phyloP scores from a whole-genome alignment of 2,797 vertebrate genomes.

The Smutsia temminckii region DNA sequence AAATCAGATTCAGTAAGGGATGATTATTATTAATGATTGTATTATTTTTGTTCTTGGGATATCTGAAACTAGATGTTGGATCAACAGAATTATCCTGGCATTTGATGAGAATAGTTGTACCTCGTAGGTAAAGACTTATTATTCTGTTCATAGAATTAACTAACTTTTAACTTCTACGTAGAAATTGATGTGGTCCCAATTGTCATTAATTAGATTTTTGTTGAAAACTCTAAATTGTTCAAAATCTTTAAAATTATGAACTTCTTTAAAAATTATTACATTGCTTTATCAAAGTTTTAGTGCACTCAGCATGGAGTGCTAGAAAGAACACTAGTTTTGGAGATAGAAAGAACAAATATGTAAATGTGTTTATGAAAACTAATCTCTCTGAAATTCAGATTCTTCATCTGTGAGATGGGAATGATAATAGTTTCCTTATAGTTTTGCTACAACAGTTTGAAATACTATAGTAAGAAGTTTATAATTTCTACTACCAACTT shows the following conservation, averaged over 20 bases:
- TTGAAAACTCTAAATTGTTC: neutral
- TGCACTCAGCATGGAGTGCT: neutral
- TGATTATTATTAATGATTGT: neutral
- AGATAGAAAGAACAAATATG: neutral
- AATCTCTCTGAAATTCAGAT: neutral
- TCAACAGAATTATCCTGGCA: neutral
- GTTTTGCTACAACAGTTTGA: neutral
- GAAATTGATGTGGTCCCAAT: neutral
- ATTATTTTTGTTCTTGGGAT: neutral
- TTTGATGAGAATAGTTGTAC: neutral
- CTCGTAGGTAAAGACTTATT: neutral
- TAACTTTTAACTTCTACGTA: neutral
- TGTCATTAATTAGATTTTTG: neutral
- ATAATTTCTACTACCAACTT: neutral
- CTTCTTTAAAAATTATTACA: neutral
- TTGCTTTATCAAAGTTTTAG: neutral
- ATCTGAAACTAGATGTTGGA: neutral
- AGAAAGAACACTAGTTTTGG: neutral
- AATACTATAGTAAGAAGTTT: neutral
- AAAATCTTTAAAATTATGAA: neutral
- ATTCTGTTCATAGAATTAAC: neutral
- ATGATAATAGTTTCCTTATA: neutral
- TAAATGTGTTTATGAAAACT: neutral
- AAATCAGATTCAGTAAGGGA: neutral
- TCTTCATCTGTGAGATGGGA: neutral